Percentiles rank a stretch among this genome's conserved stretches.
Conservation (phyloP, 37 sponge, comb jelly and placozoan genomes). For the Lycopodina hypogea region DNA sequence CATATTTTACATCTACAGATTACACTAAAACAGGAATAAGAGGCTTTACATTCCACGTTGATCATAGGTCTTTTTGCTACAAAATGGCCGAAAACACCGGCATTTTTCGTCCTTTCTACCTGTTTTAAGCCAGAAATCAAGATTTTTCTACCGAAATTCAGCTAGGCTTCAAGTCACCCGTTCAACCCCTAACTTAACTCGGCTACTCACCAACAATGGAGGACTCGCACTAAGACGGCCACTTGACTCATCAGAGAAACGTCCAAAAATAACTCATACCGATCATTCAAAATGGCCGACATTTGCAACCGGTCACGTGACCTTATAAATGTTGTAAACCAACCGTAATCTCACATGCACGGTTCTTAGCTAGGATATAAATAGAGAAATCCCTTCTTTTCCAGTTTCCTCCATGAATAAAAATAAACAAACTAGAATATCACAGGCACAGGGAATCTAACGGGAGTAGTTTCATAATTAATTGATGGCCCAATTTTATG, state of each 20-base stretch:
- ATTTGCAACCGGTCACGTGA: constrained; percentile 40
- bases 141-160: background rate
- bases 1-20: too few species aligned
- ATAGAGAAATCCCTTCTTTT: background rate
- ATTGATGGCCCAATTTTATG: too few species aligned
- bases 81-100: constrained; percentile 4
- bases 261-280: constrained; percentile 7
- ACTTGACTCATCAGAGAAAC: constrained; percentile 29
- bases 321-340: background rate
- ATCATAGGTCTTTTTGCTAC: too few species aligned
- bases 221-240: constrained; percentile 44
- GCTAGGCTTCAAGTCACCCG: background rate
- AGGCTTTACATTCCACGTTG: too few species aligned
- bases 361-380: background rate
- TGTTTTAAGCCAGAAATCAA: constrained; percentile 20
- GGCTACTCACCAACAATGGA: constrained; percentile 74
- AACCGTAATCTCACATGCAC: background rate
- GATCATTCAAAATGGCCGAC: constrained; percentile 35
- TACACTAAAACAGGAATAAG: too few species aligned
- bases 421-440: too few species aligned
- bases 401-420: too few species aligned
- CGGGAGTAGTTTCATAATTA: too few species aligned
- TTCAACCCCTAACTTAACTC: constrained; percentile 2
- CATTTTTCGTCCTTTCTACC: constrained; percentile 14
- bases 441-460: too few species aligned